Base-by-base conservation (phyloP, 2,113 vertebrate genomes). In the Phyllopteryx taeniolatus region DNA sequence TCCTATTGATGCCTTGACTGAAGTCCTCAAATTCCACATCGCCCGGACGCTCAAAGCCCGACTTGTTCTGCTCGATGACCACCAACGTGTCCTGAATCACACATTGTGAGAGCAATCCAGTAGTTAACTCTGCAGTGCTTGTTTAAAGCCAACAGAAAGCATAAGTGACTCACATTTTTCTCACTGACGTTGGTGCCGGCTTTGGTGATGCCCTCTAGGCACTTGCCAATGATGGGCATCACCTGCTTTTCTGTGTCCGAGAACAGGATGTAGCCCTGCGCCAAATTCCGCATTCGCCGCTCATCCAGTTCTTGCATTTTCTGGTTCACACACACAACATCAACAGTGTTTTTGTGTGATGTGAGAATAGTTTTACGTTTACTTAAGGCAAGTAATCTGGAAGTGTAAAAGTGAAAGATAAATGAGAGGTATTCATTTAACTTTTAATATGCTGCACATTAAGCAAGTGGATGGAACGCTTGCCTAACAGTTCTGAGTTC, bases 21-120 rank as follows among this genome's bases (percentile, higher is more conserved):
- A 93, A 96, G 86, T 96, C 95, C 79, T 96, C 95, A 9, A 96
- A 96, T 73, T 96, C 95, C 83, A 95, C 68, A 20, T 96, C 95
- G 0, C 92, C 93, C 0, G 95, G 95, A 44, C 94, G 92, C 68
- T 95, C 93, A 14, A 96, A 96, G 27, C 95, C 95, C 0, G 95
- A 96, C 82, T 96, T 96, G 87, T 95, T 91, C 83, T 95, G 93
- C 78, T 96, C 95, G 31, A 96, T 92, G 57, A 96, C 87, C 70
- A 91, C 86, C 85, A 93, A 73, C 35, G 95, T 94, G 86, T 96
- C 95, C 95, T 96, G 69, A 31, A 42, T n/a, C 49, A 17, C 11
- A 19, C 4, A 17, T 11, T 5, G 17, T 27, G 49, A 27, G 27
- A 33, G 17, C 11, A 11, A 19, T 10, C 8, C 8, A 43, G 44